phyloP scores from a whole-genome alignment of 2,888 invertebrate genomes.

The Drosophila leonis region DNA sequence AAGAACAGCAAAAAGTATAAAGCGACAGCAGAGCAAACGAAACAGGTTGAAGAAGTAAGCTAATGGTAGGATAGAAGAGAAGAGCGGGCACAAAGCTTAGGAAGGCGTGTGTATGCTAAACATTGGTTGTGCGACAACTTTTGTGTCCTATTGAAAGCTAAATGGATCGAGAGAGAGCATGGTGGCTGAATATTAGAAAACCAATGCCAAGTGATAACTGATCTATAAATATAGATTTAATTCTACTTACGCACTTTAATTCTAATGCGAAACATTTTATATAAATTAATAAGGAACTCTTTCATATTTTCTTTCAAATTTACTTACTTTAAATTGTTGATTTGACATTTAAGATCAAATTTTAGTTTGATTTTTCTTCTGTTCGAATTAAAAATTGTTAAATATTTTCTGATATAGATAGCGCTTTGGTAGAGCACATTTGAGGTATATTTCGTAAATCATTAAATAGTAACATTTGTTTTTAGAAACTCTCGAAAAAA shows the following conservation, averaged over 20 bases:
- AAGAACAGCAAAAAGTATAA: conserved; percentile 25
- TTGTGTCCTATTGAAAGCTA: background rate
- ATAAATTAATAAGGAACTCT: background rate
- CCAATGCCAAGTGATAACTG: background rate
- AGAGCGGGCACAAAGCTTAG: background rate
- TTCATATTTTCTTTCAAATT: too few species aligned
- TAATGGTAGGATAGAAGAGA: background rate
- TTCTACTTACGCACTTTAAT: background rate
- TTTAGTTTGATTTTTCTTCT: too few species aligned
- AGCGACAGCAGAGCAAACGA: conserved; percentile 28
- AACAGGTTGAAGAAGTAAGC: conserved; percentile 49
- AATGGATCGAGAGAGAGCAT: background rate
- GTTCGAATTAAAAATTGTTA: too few species aligned
- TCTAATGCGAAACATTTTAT: background rate
- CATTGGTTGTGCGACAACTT: background rate
- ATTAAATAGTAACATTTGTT: background rate
- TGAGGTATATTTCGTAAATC: background rate
- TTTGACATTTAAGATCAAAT: too few species aligned
- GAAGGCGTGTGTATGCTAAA: background rate
- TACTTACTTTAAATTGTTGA: too few species aligned
- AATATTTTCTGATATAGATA: too few species aligned
- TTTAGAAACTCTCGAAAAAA: background rate
- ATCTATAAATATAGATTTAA: background rate
- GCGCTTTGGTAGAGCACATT: background rate
- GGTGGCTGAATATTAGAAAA: background rate